A percentile compares a stretch with the other conserved stretches of the same genome.
Conservation (phyloP, 2,797 vertebrate genomes). For the Danionella dracula region DNA sequence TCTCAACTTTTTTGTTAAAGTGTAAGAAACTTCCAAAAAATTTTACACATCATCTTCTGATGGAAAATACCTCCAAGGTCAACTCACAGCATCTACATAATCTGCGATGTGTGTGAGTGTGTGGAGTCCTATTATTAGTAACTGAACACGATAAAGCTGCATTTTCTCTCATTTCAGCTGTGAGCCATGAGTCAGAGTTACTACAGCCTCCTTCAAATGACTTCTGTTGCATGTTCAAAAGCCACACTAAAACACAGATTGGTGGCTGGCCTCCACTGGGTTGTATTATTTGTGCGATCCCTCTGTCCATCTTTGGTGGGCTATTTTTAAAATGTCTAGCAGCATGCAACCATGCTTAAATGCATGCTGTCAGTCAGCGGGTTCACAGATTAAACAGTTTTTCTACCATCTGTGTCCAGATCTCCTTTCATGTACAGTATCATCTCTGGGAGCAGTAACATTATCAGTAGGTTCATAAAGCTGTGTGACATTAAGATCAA, state of each 20-base stretch:
- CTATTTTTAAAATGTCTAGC: conserved; percentile 46
- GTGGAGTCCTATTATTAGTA: conserved; percentile 22
- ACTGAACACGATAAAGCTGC: conserved; percentile 12
- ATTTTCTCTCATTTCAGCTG: conserved; percentile 20
- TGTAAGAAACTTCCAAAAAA: too few species aligned
- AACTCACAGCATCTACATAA: neutral
- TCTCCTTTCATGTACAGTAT: conserved; percentile 43
- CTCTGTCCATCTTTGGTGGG: conserved; percentile 10
- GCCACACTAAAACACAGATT: conserved; percentile 4
- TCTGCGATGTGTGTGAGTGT: neutral
- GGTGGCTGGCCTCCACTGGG: conserved; percentile 32
- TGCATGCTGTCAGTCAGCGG: conserved; percentile 59
- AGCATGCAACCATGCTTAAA: conserved; percentile 42
- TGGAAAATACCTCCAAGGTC: too few species aligned
- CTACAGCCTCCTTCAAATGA: conserved; percentile 31
- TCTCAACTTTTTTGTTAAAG: too few species aligned
- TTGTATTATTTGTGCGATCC: conserved; percentile 40
- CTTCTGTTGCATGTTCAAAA: conserved; percentile 28
- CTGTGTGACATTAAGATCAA: neutral
- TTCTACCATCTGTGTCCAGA: conserved; percentile 49
- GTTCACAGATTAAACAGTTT: conserved; percentile 52
- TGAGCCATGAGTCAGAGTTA: conserved; percentile 36
- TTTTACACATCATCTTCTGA: too few species aligned
- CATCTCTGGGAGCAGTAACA: neutral
- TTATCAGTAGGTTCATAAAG: neutral